These are phyloP conservation scores for Magallana angulata DNA, from an alignment of 1,140 invertebrate species.

Conservation along the genomic window DNA sequence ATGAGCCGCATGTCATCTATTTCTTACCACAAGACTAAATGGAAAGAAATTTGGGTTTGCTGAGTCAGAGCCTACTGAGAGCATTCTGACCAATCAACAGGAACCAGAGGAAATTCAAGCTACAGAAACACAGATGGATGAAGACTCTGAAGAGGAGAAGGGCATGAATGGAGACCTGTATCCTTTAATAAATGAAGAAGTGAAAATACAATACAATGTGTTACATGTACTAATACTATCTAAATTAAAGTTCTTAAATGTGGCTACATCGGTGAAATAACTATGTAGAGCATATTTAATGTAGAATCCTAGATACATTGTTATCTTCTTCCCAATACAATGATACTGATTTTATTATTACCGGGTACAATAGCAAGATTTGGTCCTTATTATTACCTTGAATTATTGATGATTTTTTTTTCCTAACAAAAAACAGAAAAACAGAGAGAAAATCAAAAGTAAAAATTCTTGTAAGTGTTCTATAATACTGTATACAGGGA, in stretches of 20 bases:
- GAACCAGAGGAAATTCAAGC: constrained; percentile 53
- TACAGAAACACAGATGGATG: constrained; percentile 15
- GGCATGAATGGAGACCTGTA: constrained; percentile 29
- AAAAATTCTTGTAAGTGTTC: constrained; percentile 36
- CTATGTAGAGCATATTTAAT: neutral
- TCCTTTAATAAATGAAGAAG: constrained; percentile 27
- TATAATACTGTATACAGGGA: too few species aligned
- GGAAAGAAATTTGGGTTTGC: constrained; percentile 76
- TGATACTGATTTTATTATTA: too few species aligned
- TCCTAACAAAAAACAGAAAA: constrained; percentile 36
- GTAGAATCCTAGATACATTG: too few species aligned
- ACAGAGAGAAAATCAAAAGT: constrained; percentile 32
- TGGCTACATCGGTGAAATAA: neutral
- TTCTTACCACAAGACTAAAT: constrained; percentile 53
- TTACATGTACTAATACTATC: too few species aligned
- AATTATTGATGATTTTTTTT: neutral
- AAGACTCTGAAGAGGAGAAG: neutral
- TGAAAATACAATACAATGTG: neutral
- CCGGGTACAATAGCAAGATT: too few species aligned
- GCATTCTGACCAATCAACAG: constrained; percentile 67
- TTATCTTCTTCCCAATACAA: too few species aligned
- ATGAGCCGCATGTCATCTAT: too few species aligned
- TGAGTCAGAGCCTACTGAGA: constrained; percentile 63
- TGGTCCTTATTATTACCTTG: too few species aligned
- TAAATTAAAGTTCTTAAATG: neutral